Evolutionary conservation across 2,888 invertebrate genomes (phyloP), one percentile per base, ranked within the genome.

Genomic region (Drosophila planitibia): DNA sequence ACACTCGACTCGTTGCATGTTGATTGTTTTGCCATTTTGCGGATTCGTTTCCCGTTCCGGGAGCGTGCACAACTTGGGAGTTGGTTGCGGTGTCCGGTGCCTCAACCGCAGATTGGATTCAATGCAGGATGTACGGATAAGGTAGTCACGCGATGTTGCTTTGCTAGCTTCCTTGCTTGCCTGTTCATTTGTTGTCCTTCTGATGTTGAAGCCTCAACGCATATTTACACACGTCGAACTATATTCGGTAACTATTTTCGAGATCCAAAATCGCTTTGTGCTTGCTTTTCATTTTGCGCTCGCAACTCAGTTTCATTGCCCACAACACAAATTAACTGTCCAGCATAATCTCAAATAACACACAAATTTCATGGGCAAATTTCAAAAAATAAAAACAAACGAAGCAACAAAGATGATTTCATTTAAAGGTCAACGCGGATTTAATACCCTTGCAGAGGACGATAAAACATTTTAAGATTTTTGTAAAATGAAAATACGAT

Each of bases 1-100:
- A 79, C 75, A 73, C 67, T 69, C 77, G 82, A 69, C 70, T 76
- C 82, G 75, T 64, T 77, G 90, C 85, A 77, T 75, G 85, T 85
- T 88, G 85, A 85, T 85, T 85, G 85, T 85, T 85, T 90, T 85
- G 90, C 88, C 85, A 90, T 85, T 85, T 85, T 85, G 90, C 70
- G 85, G 85, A 78, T 82, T 70, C 79, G 66, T 70, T 61, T 32
- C 44, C 32, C 32, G 58, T 44, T 58, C 32, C 58, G 58, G 44
- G 44, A 54, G 16, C 59, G 44, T 54, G 60, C 39, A 39, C 58
- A 57, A 51, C 64, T 54, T 60, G 67, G 47, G 57, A 57, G 63
- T 66, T 64, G 53, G 53, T 49, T 74, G 72, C 65, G 70, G 74
- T 59, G 65, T 72, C 81, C 73, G 68, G 49, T 70, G 78, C 39